These are phyloP conservation scores for Tinamus major DNA, from an alignment of 2,797 vertebrate genomes.

Conservation along the genomic window DNA sequence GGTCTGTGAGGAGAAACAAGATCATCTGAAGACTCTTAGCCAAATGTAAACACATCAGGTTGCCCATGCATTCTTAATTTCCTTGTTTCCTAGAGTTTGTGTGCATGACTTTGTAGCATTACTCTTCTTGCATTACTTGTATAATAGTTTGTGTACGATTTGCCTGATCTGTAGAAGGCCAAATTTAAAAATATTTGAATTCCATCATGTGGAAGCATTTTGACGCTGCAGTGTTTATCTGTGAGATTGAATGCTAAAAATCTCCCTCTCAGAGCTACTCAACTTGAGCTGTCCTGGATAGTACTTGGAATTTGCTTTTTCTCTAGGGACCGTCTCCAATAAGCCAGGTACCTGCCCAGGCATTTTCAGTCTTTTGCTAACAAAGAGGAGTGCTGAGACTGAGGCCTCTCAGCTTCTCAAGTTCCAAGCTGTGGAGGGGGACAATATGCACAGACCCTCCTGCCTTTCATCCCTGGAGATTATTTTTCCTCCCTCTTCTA, in stretches of 20 bases:
- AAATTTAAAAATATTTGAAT: conserved; percentile 2
- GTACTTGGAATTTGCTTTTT: not conserved
- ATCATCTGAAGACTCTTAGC: not conserved
- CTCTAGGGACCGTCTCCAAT: not conserved
- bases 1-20: not conserved
- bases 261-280: not conserved
- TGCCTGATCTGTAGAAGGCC: not conserved
- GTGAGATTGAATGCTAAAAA: not conserved
- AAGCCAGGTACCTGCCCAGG: not conserved
- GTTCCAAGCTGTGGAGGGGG: not conserved
- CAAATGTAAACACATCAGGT: conserved; percentile 7
- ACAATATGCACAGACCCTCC: not conserved
- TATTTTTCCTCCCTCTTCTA: not conserved
- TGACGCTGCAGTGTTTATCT: not conserved
- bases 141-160: not conserved
- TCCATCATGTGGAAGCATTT: not conserved
- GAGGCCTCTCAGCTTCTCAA: not conserved
- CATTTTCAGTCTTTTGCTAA: not conserved
- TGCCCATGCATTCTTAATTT: conserved; percentile 23
- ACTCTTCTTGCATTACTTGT: not conserved
- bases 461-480: not conserved
- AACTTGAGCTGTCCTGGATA: not conserved
- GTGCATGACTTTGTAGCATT: not conserved
- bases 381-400: not conserved
- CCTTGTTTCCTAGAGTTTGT: not conserved